Conservation (phyloP, 2,797 vertebrate species). For the Tapera naevia region DNA sequence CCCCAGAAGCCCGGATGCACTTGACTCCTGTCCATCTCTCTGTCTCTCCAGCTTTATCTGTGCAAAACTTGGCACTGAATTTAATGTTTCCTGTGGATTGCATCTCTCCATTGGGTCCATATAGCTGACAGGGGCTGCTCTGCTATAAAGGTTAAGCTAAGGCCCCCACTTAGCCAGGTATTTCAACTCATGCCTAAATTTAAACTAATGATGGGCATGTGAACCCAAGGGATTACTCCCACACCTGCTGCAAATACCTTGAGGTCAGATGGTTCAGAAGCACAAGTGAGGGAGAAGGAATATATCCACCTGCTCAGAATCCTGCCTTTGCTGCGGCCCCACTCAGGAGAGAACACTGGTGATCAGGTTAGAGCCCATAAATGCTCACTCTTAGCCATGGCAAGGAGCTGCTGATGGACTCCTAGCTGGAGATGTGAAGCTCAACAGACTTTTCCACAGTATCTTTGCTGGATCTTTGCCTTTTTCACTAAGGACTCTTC, state of each 20-base stretch:
- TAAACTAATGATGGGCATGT: not conserved
- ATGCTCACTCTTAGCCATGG: not conserved
- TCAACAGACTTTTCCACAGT: not conserved
- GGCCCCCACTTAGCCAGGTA: not conserved
- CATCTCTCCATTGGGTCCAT: not conserved
- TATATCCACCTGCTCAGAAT: not conserved
- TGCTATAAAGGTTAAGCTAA: not conserved
- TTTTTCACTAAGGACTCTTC: not conserved
- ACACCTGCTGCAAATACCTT: not conserved
- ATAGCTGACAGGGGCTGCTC: not conserved
- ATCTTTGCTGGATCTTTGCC: not conserved
- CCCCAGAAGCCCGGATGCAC: constrained; percentile 8
- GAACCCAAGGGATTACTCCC: not conserved
- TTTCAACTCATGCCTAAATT: not conserved
- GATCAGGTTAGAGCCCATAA: not conserved
- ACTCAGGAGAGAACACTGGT: not conserved
- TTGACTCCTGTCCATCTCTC: constrained; percentile 46
- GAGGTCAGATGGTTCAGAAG: not conserved
- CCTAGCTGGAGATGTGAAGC: not conserved
- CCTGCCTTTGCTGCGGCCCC: not conserved
- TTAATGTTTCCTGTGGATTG: not conserved
- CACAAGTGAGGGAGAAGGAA: not conserved
- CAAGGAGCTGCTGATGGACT: not conserved
- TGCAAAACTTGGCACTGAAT: not conserved
- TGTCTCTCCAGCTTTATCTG: not conserved